Percentiles rank a stretch among this genome's conserved stretches.
Evolutionary conservation across 2,888 invertebrate genomes (phyloP).

Genomic region (Drosophila neutralis): DNA sequence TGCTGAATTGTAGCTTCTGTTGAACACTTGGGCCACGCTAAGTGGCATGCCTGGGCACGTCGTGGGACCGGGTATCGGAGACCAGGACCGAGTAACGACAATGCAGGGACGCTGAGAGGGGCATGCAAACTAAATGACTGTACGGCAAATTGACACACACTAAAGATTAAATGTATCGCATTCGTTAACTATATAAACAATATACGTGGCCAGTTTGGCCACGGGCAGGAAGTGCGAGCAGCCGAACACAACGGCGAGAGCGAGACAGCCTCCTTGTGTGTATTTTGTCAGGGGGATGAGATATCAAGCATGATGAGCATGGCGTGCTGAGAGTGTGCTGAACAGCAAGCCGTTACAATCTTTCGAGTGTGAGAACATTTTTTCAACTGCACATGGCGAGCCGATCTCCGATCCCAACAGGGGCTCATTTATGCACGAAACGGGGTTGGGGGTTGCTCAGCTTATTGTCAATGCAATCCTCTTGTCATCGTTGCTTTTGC

Average conservation of each 20-base stretch:
- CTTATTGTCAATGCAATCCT: constrained; percentile 68
- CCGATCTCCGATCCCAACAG: constrained; percentile 50
- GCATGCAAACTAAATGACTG: constrained; percentile 79
- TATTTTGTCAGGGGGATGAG: constrained; percentile 26
- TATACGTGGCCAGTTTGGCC: constrained; percentile 74
- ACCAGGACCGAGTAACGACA: constrained; percentile 32
- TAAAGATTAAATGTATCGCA: constrained; percentile 83
- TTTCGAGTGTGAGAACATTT: constrained; percentile 84
- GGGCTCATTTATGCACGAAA: constrained; percentile 67
- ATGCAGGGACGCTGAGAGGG: constrained; percentile 59
- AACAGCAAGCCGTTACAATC: constrained; percentile 77
- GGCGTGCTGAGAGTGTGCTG: constrained; percentile 76
- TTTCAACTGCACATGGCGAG: constrained; percentile 82
- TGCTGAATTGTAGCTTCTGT: constrained; percentile 83
- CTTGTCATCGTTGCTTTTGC: constrained; percentile 46
- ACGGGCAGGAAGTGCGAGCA: constrained; percentile 70
- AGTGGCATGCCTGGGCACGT: constrained; percentile 79
- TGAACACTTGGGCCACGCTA: constrained; percentile 80
- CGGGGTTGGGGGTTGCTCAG: constrained; percentile 72
- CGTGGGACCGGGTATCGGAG: constrained; percentile 70
- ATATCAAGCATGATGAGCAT: constrained; percentile 46
- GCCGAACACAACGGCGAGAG: constrained; percentile 13
- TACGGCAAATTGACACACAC: constrained; percentile 82
- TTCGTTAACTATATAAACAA: constrained; percentile 82
- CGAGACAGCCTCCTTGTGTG: constrained; percentile 8